A percentile compares a stretch with the other conserved stretches of the same genome.
phyloP scores from a whole-genome alignment of 2,113 vertebrate genomes.

The Pygoscelis adeliae region DNA sequence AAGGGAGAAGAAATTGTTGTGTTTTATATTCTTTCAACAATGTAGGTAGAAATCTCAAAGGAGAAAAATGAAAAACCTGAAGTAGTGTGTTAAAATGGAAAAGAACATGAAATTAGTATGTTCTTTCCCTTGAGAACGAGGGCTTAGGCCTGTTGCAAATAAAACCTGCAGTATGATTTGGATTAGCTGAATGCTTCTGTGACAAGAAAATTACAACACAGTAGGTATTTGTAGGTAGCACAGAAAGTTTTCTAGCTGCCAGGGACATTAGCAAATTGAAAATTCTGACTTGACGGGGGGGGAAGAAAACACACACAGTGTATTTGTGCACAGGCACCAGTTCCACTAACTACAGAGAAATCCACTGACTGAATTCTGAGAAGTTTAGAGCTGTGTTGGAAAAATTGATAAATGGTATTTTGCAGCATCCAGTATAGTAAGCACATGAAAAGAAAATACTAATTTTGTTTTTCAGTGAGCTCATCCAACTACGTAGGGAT shows the following conservation, averaged over 20 bases:
- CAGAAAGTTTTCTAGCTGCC: constrained; percentile 51
- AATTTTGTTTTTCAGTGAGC: background rate
- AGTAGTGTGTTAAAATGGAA: constrained; percentile 7
- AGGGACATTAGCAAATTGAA: constrained; percentile 21
- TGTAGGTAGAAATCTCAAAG: background rate
- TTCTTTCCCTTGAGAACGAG: constrained; percentile 31
- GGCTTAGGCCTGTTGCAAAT: constrained; percentile 25
- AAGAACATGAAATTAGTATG: constrained; percentile 59
- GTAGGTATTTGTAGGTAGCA: constrained; percentile 57
- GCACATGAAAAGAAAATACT: background rate
- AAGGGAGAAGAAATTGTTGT: background rate
- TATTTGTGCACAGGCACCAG: background rate
- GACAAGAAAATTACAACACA: constrained; percentile 72
- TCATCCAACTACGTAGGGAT: fast-evolving
- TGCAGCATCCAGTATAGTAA: background rate
- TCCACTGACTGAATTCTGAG: background rate
- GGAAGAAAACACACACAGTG: background rate
- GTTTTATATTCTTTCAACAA: background rate
- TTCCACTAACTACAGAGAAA: constrained; percentile 20
- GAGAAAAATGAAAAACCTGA: background rate
- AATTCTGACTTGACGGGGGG: background rate
- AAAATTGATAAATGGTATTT: background rate
- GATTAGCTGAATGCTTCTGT: constrained; percentile 45
- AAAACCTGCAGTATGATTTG: constrained; percentile 50
- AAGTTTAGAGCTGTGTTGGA: background rate